phyloP scores from a whole-genome alignment of 2,113 vertebrate genomes.

The Platycercus adscitus region DNA sequence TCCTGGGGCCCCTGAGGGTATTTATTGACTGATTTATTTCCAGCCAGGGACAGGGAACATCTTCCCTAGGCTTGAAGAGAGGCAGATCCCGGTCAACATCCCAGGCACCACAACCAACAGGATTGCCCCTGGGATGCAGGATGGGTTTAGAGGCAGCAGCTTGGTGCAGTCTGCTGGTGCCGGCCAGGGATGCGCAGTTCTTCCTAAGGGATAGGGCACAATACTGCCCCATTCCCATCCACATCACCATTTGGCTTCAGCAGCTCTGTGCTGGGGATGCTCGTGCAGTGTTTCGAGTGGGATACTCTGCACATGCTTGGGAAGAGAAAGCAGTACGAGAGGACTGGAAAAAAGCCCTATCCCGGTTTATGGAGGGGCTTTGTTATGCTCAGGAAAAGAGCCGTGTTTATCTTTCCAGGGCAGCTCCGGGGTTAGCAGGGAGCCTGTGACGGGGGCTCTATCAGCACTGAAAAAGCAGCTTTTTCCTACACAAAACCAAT shows the following conservation, averaged over 20 bases:
- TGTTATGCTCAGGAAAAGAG: constrained; percentile 66
- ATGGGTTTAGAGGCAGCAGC: neutral
- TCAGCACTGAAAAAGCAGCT: neutral
- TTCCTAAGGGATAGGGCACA: accelerated
- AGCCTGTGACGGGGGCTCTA: neutral
- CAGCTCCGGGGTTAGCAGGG: neutral
- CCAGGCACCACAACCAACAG: neutral
- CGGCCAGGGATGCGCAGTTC: neutral
- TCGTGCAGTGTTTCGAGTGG: neutral
- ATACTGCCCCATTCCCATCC: neutral
- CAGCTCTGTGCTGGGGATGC: neutral
- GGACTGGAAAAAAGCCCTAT: neutral
- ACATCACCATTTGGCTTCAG: accelerated
- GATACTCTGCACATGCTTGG: neutral
- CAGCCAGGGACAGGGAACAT: neutral
- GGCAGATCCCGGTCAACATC: neutral
- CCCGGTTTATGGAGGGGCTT: neutral
- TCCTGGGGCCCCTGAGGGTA: neutral
- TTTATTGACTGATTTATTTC: neutral
- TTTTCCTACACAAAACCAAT: neutral
- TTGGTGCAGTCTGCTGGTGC: neutral
- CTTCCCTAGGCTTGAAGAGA: neutral
- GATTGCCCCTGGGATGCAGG: neutral
- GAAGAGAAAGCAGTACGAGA: neutral
- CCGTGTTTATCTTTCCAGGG: constrained; percentile 70